Evolutionary conservation across 2,113 vertebrate species (phyloP), one percentile per base, ranked within the genome.

Genomic region (Odocoileus hemionus): DNA sequence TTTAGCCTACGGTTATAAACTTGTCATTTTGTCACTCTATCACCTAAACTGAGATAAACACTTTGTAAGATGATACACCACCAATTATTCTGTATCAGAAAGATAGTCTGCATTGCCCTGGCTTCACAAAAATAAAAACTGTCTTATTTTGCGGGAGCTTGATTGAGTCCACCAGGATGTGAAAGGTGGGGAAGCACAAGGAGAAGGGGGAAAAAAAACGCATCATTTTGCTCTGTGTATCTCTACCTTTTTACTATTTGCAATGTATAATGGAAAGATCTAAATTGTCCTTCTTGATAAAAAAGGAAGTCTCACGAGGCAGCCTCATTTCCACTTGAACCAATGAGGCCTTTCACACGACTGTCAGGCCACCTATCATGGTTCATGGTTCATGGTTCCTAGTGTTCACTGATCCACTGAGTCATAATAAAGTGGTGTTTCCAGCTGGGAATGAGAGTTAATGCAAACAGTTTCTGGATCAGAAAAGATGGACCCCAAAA

Each of bases 391-490:
- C 39, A 13, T 13, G 45, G 47, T 89, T 97, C 97, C 93, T 95
- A n/a, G 93, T 58, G 86, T 82, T 89, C 97, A 96, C 17, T 92
- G 94, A 79, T 94, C 47, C 91, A 97, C 0, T 86, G 95, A 96
- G 95, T n/a, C 95, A 97, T 96, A 98, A 30, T 84, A 98, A 98
- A 95, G 47, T 26, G 97, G 10, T 0, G 0, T 13, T 98, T 90
- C 94, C 33, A 58, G 96, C 80, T 52, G 82, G 57, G 25, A 98
- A 86, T 74, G 78, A 93, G 86, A 97, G 94, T 94, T 96, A 39
- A 70, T 87, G 85, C 89, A 91, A 97, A 96, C 19, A 94, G 36
- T 96, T 97, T 95, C 96, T 95, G 86, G 95, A 97, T 95, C 86
- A 97, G 43, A 98, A 98, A 97, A 97, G 74, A 96, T 1, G 19